Conservation (phyloP, 2,888 invertebrate species). For the Macropis europaea region DNA sequence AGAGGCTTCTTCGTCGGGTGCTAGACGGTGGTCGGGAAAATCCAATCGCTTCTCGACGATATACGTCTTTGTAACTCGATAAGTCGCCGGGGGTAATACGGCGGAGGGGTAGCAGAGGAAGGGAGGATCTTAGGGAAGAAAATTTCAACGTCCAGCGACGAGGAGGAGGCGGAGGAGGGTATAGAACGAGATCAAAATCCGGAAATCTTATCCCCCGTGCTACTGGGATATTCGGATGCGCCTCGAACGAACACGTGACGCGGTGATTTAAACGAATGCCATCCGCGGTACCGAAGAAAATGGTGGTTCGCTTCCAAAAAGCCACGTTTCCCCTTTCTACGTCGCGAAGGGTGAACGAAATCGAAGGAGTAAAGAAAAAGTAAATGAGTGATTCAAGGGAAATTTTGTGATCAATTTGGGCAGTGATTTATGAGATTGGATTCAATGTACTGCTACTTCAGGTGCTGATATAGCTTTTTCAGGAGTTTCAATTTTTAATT, state of each 20-base stretch:
- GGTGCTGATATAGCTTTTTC: too few species aligned
- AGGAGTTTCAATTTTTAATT: too few species aligned
- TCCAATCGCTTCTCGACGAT: conserved; percentile 70
- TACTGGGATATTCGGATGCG: conserved; percentile 33
- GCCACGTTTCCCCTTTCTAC: neutral
- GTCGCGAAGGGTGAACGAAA: neutral
- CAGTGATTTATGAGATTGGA: too few species aligned
- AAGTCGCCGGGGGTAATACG: conserved; percentile 62
- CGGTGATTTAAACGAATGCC: conserved; percentile 18
- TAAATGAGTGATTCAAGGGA: too few species aligned
- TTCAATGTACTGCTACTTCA: too few species aligned
- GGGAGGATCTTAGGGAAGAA: conserved; percentile 29
- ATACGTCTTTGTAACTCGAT: conserved; percentile 71
- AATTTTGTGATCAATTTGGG: too few species aligned
- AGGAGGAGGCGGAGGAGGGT: neutral
- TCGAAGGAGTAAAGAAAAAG: neutral
- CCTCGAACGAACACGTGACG: conserved; percentile 16
- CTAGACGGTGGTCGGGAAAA: conserved; percentile 66
- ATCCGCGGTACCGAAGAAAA: conserved; percentile 2
- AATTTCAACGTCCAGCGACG: conserved; percentile 54
- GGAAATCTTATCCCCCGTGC: conserved; percentile 34
- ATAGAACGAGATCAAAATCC: conserved; percentile 43
- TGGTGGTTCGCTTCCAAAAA: neutral
- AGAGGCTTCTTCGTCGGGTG: conserved; percentile 54
- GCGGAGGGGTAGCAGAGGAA: too few species aligned